phyloP scores from a whole-genome alignment of 2,113 vertebrate species.

The Salvator merianae region DNA sequence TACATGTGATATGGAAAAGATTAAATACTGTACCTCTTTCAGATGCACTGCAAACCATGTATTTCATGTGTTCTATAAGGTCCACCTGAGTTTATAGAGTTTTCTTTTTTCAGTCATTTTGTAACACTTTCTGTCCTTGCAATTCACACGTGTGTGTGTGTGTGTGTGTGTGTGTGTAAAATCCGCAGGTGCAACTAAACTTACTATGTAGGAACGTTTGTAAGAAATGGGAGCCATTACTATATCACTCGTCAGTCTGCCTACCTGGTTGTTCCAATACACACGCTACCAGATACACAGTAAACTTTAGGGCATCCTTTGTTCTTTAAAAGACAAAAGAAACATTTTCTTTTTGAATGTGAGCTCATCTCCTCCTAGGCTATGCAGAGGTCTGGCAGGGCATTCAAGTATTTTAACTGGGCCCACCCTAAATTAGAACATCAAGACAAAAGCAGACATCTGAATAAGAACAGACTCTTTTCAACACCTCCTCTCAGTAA shows the following conservation, averaged over 20 bases:
- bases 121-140: not conserved
- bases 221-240: too few species aligned
- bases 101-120: not conserved
- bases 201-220: fast-evolving
- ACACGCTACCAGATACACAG: not conserved
- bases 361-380: constrained; percentile 23
- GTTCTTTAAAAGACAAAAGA: constrained; percentile 7
- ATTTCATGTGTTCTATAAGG: not conserved
- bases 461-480: constrained; percentile 20
- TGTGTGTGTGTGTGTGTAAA: too few species aligned
- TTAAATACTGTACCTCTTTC: not conserved
- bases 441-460: constrained; percentile 26
- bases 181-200: not conserved
- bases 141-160: too few species aligned
- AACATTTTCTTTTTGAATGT: not conserved
- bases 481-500: constrained; percentile 8
- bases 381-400: not conserved
- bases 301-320: not conserved
- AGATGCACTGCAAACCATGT: not conserved
- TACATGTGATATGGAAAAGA: not conserved
- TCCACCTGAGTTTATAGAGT: not conserved
- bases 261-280: constrained; percentile 2
- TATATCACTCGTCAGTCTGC: too few species aligned
- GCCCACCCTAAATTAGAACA: constrained; percentile 30
- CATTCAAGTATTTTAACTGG: constrained; percentile 27